Conservation (phyloP, 2,113 vertebrate species). For the Lepidothrix coronata region DNA sequence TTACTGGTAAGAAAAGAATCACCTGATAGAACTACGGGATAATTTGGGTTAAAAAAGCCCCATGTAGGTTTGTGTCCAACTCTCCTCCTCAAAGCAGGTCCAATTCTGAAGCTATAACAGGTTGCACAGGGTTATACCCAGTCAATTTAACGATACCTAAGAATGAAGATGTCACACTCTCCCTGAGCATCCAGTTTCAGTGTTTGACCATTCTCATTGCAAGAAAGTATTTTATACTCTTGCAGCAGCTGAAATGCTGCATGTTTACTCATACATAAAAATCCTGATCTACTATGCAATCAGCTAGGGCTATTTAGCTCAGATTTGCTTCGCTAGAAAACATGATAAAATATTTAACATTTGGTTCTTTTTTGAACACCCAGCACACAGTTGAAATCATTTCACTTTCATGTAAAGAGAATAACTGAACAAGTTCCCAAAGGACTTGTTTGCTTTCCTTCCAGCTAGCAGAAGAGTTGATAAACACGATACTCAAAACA, state of each 20-base stretch:
- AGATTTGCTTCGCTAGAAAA: not conserved
- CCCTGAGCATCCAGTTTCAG: not conserved
- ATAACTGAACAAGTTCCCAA: not conserved
- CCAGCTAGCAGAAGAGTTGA: not conserved
- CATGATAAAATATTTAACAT: constrained; percentile 24
- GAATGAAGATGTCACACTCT: not conserved
- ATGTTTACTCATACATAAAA: not conserved
- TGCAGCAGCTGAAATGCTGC: not conserved
- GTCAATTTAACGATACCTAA: not conserved
- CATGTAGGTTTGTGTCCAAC: not conserved
- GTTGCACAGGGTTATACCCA: not conserved
- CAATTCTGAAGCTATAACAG: not conserved
- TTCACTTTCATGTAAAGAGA: constrained; percentile 8
- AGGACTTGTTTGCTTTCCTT: not conserved
- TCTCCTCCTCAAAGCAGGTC: not conserved
- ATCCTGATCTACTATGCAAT: not conserved
- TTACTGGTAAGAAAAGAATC: not conserved
- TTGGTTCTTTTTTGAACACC: not conserved
- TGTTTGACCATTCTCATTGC: not conserved
- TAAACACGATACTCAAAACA: not conserved
- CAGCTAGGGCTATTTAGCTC: not conserved
- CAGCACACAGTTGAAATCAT: not conserved
- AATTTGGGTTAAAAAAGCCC: not conserved
- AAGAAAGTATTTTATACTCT: not conserved
- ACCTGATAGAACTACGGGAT: not conserved